Base-by-base conservation (phyloP, 2,888 invertebrate species). In the Agrotis puta region DNA sequence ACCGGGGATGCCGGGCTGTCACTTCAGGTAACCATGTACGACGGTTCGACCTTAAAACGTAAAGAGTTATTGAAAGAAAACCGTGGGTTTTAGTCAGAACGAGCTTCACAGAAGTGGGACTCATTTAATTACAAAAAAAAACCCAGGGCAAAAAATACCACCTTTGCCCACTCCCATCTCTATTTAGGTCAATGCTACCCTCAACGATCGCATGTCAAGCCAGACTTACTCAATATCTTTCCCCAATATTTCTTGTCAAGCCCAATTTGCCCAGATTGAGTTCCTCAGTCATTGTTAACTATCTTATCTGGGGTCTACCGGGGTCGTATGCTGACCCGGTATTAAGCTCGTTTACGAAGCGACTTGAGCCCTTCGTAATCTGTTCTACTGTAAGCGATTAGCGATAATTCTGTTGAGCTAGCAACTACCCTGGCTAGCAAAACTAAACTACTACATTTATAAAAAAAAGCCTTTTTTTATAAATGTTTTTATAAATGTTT, bases 211-310 rank as follows among this genome's bases (percentile, higher is more conserved):
- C 79, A 50, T 77, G 77, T 69, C 79, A 65, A 65, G 18, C 56
- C 16, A 48, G 24, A 68, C 33, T 74, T 43, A 74, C 56, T 70
- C 51, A 54, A 51, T 50, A 63, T 58, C 43, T 56, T 61, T 27
- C 22, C 11, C 11, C 50, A 54, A 50, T 70, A 50, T 53, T 79
- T 74, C 64, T 70, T 70, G 77, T 70, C 64, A 74, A 57, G 56
- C 50, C 39, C 50, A 79, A 77, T 77, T 71, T 79, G 53, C 48
- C 45, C 20, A 57, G 57, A 77, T 79, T 77, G 61, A 56, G 48
- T 59, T 73, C 67, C 50, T 20, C 16, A 69, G 54, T 24, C 57
- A 18, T 61, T 51, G 22, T 78, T 70, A 69, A 65, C 57, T 54
- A 63, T 78, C 64, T 79, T 78, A 78, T 78, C 64, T 62, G 20